Conservation (phyloP, 2,113 vertebrate genomes). For the Azemiops feae region DNA sequence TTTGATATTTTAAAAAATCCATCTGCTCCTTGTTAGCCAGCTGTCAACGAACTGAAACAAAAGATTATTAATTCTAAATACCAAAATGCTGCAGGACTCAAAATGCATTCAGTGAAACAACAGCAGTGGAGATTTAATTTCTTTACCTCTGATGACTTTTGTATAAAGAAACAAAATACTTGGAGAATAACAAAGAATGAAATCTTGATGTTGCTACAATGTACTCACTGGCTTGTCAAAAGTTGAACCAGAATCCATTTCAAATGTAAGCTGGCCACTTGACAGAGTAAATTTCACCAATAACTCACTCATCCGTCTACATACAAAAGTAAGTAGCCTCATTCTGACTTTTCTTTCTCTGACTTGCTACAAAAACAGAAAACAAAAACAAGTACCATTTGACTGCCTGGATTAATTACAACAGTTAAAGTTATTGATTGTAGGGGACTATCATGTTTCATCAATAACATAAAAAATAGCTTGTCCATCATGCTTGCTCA, state of each 20-base stretch:
- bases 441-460: neutral
- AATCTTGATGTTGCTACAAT: neutral
- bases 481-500: neutral
- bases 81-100: neutral
- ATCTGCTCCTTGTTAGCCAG: neutral
- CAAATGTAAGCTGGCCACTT: neutral
- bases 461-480: neutral
- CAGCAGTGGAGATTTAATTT: neutral
- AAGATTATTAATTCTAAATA: constrained; percentile 27
- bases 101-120: neutral
- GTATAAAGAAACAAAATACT: neutral
- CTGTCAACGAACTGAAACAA: constrained; percentile 14
- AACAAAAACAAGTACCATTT: neutral
- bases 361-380: neutral
- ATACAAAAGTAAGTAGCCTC: neutral
- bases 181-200: neutral
- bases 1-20: constrained; percentile 1
- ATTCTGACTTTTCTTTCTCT: neutral
- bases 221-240: neutral
- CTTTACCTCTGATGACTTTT: neutral
- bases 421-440: neutral
- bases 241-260: neutral
- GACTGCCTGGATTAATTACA: neutral
- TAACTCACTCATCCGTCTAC: neutral
- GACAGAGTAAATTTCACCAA: neutral